Base-by-base conservation (phyloP, 2,888 invertebrate species). In the Abrostola tripartita region DNA sequence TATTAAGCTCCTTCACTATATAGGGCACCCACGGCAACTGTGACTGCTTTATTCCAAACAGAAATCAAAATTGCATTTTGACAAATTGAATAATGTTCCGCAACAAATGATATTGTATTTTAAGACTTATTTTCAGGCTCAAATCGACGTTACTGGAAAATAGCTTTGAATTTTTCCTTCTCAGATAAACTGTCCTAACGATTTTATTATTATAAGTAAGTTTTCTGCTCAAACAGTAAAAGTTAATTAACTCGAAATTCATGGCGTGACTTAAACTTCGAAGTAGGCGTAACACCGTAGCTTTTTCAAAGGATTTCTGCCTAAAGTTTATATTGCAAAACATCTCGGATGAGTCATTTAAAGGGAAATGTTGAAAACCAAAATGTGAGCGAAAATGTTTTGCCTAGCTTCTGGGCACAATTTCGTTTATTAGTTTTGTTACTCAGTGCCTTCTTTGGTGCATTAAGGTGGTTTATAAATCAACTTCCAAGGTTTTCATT, bases 201-300 rank as follows among this genome's bases (percentile, higher is more conserved):
- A 75, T 73, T 65, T 76, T 84, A 83, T 84, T 79, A 84, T 78
- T 80, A 83, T 77, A 81, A 82, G 81, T 78, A 83, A 83, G 86
- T 84, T 85, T 73, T 73, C 57, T 40, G 41, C 54, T 62, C 74
- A 66, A 62, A 65, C 76, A 75, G 79, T 76, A 79, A 76, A 80
- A 73, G 75, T 76, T 69, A 89, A 89, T 89, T 89, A 89, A 88
- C 84, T 88, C 83, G 81, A 81, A 86, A 88, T 88, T 88, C 84
- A 84, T 82, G 79, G 83, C 85, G 83, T 84, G 85, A 87, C 83
- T 85, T 83, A 73, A 88, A 88, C 81, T 89, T 88, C 82, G 65
- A 80, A 82, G 82, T 80, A 80, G 78, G 82, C 80, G 75, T 71
- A 87, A 89, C 83, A 89, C 85, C 72, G 81, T 74, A 70, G 78